phyloP scores from a whole-genome alignment of 2,888 invertebrate species.

The Phanerotoma sp. region DNA sequence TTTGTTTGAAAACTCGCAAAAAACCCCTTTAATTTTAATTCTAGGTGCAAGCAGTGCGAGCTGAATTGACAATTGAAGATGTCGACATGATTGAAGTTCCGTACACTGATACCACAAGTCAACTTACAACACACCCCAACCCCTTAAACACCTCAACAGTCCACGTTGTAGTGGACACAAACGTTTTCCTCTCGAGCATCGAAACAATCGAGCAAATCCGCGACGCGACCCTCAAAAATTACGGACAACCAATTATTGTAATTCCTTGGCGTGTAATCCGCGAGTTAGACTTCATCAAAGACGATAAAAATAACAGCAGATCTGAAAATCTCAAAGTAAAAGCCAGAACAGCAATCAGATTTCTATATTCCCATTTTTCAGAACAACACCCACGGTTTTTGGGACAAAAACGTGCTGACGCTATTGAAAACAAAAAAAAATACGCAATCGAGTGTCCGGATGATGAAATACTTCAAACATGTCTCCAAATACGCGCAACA shows the following conservation, averaged over 20 bases:
- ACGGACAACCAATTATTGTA: constrained; percentile 47
- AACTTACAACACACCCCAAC: neutral
- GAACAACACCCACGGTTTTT: constrained; percentile 49
- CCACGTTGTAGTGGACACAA: constrained; percentile 49
- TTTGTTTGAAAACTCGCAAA: no score
- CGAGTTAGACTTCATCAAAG: constrained; percentile 55
- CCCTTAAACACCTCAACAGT: neutral
- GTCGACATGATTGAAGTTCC: constrained; percentile 20
- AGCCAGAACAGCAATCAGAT: constrained; percentile 49
- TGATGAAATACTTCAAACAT: constrained; percentile 58
- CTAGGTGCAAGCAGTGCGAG: constrained; percentile 41
- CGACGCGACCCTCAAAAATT: constrained; percentile 41
- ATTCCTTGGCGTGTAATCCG: constrained; percentile 54
- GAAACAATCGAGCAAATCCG: constrained; percentile 43
- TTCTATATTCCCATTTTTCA: constrained; percentile 47
- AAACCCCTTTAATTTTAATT: no score
- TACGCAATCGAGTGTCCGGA: constrained; percentile 53
- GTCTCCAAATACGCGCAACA: constrained; percentile 51
- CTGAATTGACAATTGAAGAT: constrained; percentile 37
- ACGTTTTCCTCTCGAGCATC: constrained; percentile 54
- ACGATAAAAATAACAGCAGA: constrained; percentile 40
- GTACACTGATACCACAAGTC: neutral
- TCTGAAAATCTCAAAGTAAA: constrained; percentile 37
- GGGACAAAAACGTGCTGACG: constrained; percentile 50
- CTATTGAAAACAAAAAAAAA: constrained; percentile 40